Percentiles rank a stretch among this genome's conserved stretches.
Evolutionary conservation across 2,113 vertebrate genomes (phyloP).

Genomic region (Bufo bufo): DNA sequence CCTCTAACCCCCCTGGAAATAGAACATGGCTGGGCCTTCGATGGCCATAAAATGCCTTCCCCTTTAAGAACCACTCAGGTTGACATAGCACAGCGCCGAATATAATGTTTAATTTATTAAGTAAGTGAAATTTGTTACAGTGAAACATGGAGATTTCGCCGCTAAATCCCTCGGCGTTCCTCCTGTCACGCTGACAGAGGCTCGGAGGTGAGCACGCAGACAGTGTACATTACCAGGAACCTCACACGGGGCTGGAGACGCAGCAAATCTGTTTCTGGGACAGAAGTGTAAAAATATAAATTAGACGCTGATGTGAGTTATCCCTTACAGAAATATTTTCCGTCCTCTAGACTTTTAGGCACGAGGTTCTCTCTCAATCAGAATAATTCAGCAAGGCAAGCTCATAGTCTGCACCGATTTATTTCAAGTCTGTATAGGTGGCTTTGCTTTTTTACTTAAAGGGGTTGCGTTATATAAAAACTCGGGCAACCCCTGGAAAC

Average conservation of each 20-base stretch:
- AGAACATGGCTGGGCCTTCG: neutral
- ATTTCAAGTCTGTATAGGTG: too few species aligned
- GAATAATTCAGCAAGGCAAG: too few species aligned
- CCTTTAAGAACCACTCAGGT: neutral
- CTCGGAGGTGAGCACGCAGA: neutral
- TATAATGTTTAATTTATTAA: slow-evolving; percentile 18
- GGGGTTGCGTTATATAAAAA: too few species aligned
- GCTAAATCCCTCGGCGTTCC: neutral
- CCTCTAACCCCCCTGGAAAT: neutral
- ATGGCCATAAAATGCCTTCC: neutral
- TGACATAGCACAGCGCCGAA: neutral
- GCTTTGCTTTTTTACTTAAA: too few species aligned
- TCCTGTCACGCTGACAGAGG: neutral
- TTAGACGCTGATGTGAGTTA: neutral
- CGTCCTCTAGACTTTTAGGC: neutral
- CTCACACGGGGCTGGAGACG: neutral
- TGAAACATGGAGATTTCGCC: neutral
- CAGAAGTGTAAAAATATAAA: slow-evolving; percentile 18
- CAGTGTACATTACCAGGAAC: neutral
- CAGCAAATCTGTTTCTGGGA: neutral
- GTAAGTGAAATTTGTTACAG: slow-evolving; percentile 10
- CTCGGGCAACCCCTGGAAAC: too few species aligned
- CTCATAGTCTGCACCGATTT: too few species aligned
- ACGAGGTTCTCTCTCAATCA: too few species aligned
- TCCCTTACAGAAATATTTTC: neutral